Base-by-base conservation (phyloP, 2,113 vertebrate genomes). In the Brachyhypopomus gauderio region DNA sequence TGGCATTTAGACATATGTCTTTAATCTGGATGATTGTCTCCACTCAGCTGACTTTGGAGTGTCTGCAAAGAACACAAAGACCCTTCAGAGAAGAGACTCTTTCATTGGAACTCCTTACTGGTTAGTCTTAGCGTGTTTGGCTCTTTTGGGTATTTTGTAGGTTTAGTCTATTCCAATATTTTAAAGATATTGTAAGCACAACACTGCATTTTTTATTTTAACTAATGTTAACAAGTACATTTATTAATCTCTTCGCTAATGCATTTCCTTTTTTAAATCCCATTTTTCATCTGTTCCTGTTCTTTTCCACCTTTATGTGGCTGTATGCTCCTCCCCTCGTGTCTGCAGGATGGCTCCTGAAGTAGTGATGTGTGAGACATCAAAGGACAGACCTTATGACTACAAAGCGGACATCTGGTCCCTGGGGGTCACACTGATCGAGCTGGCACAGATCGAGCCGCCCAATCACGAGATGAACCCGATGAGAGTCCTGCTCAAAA, bases 391-490 rank as follows among this genome's bases (percentile, higher is more conserved):
- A 64, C 97, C 98, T 0, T 99, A 99, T 0, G 97, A 99, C 93
- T 98, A 95, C 90, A 99, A 98, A 91, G 98, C 98, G 2, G 98
- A 99, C 85, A 96, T 99, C 89, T 99, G 98, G 98, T 99, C 98
- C 83, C 93, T 99, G 45, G 98, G 98, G 69, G 93, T 99, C 67
- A 99, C 98, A 77, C 94, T 99, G 89, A 99, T 99, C 86, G 98
- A 99, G 94, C 93, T 99, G 95, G 98, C 97, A 81, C 96, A 99
- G 85, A 93, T 99, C 86, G 98, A 99, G 92, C 98, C 98, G 7
- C 98, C 98, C 69, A 98, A 99, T 88, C 98, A 99, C 75, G 98
- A 99, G 85, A 91, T 99, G 90, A 99, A 99, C 91, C 98, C 98
- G 72, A 99, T 99, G 98, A 90, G 98, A 82, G 97, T 99, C 72